Percentiles rank a stretch among this genome's conserved stretches.
Evolutionary conservation across 2,797 vertebrate species (phyloP).

Genomic region (Trachurus trachurus): DNA sequence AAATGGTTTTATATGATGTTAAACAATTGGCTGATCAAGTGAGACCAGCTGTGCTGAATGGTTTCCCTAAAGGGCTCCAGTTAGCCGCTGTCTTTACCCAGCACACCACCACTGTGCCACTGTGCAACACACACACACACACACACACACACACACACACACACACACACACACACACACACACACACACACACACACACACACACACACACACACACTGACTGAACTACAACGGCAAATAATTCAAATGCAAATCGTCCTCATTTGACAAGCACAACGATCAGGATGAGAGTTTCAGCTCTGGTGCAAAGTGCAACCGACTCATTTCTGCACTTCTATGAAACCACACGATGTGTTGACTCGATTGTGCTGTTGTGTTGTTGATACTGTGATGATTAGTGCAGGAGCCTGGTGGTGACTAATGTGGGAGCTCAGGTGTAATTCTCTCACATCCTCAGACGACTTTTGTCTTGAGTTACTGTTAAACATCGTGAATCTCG

Average conservation of each 20-base stretch:
- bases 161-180: too few species aligned
- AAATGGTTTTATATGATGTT: not conserved
- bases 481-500: not conserved
- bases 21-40: not conserved
- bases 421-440: not conserved
- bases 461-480: not conserved
- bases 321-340: not conserved
- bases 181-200: not conserved
- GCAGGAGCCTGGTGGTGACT: not conserved
- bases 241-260: constrained; percentile 43
- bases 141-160: too few species aligned
- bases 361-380: constrained; percentile 5
- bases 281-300: not conserved
- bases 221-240: not conserved
- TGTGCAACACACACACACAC: not conserved
- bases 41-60: not conserved
- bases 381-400: not conserved
- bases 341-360: constrained; percentile 11
- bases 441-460: not conserved
- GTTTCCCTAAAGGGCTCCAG: not conserved
- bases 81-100: not conserved
- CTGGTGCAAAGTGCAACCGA: not conserved
- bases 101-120: not conserved
- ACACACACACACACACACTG: too few species aligned
- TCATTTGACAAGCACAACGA: constrained; percentile 1